These are phyloP conservation scores for Cyphomyrus discorhynchus DNA, from an alignment of 2,113 vertebrate genomes.

Conservation along the genomic window DNA sequence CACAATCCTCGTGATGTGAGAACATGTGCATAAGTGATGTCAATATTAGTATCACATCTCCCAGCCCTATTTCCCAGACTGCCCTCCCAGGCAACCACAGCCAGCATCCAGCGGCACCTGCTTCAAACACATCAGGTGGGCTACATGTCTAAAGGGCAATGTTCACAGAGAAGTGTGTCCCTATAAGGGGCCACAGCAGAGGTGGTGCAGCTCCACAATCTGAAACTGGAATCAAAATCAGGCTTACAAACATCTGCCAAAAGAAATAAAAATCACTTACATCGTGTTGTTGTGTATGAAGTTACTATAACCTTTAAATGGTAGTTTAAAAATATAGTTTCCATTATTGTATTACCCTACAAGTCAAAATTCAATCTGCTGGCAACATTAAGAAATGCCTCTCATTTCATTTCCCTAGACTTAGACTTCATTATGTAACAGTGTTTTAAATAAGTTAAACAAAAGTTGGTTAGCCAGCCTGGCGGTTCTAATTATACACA, in stretches of 20 bases:
- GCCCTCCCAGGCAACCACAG: neutral
- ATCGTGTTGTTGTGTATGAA: neutral
- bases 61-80: neutral
- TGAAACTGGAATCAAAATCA: neutral
- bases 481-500: neutral
- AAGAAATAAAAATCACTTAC: neutral
- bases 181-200: neutral
- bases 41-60: neutral
- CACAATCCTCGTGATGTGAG: neutral
- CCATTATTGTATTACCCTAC: neutral
- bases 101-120: neutral
- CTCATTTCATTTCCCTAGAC: neutral
- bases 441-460: neutral
- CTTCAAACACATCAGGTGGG: neutral
- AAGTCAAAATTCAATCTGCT: neutral
- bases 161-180: neutral
- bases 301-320: neutral
- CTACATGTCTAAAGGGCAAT: neutral
- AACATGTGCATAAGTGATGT: neutral
- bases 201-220: neutral
- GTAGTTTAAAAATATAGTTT: neutral
- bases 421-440: neutral
- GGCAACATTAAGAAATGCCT: neutral
- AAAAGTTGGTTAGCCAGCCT: neutral
- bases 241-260: neutral